Base-by-base conservation (phyloP, 1,140 invertebrate genomes). In the Drosophila sucinea region DNA sequence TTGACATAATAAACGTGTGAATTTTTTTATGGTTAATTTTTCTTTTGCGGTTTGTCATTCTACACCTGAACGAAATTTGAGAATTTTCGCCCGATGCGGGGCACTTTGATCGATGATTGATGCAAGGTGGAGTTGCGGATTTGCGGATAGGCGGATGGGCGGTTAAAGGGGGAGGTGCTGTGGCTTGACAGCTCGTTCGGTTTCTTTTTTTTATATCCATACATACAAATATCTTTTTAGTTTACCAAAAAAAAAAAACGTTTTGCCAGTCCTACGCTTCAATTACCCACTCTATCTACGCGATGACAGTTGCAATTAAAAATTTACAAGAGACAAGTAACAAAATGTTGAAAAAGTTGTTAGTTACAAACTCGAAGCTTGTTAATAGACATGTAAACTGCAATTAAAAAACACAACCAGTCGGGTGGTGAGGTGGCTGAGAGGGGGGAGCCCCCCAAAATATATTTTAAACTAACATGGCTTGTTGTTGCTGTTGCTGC, bases 341-440 rank as follows among this genome's bases (percentile, higher is more conserved):
- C 6, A 44, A 56, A 66, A 60, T 51, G 63, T 17, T 29, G 11
- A 61, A 64, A 70, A 70, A 54, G 71, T 62, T 51, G 38, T 32
- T 32, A 62, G 38, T 32, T 32, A 62, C 29, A 62, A 62, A 47
- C 41, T 62, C 38, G n/a, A 41, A 62, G 72, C 67, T 79, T 79
- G 82, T 87, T 86, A 86, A 86, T 86, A 87, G 82, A 86, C 82
- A 87, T 86, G 82, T 86, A 87, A 86, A 86, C 82, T 87, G 82
- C 82, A 86, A 86, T 86, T 87, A 87, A 87, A 86, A 86, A 47
- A 47, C 6, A 23, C 44, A 47, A 47, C 44, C 5, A 47, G 44
- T 6, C 44, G 17, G 27, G 51, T 35, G 25, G 47, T 1, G 4
- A 33, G 17, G 40, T 1, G 5, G 54, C 10, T 10, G 32, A 17